Evolutionary conservation across 1,140 invertebrate species (phyloP), one percentile per base, ranked within the genome.

Genomic region (Propsilocerus akamusi): DNA sequence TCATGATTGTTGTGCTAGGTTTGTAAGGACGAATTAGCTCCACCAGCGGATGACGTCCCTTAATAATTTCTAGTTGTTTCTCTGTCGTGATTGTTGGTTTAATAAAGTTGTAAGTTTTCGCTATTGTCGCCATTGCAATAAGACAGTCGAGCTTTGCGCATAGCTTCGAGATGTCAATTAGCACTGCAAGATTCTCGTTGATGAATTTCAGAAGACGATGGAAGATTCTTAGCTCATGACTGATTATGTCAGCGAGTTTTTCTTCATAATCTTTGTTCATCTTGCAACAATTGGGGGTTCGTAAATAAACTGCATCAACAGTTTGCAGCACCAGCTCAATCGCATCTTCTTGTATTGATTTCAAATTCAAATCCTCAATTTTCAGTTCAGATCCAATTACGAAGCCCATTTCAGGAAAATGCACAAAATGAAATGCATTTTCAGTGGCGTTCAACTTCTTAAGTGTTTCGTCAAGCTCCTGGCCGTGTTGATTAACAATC

Each of bases 401-500:
- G 62, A 78, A 82, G 2, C 81, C 80, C 56, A 85, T 72, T 68
- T 84, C 74, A 20, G 81, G 81, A 37, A 83, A 64, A 60, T 81
- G 85, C 46, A 77, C 61, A 48, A 83, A n/a, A 20, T 41, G 34
- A 41, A 41, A 41, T 2, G 14, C 34, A 41, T 2, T 41, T 41
- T 8, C 4, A 20, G 34, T 8, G 7, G 17, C 12, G 22, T 41
- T 41, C 12, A 41, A 41, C 10, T 20, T 17, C 5, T 20, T 4
- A 1, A 41, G 17, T 41, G 34, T 17, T 41, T 20, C 34, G 22
- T 41, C 34, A 5, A 20, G 34, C n/a, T 41, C 14, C 4, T 20
- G 5, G 10, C 7, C 14, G 8, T 1, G 8, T 7, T 6, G 8
- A 41, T 32, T 32, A 30, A n/a, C 17, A 49, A 12, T 28, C 12